phyloP scores from a whole-genome alignment of 2,113 vertebrate species.

The Empidonax traillii region DNA sequence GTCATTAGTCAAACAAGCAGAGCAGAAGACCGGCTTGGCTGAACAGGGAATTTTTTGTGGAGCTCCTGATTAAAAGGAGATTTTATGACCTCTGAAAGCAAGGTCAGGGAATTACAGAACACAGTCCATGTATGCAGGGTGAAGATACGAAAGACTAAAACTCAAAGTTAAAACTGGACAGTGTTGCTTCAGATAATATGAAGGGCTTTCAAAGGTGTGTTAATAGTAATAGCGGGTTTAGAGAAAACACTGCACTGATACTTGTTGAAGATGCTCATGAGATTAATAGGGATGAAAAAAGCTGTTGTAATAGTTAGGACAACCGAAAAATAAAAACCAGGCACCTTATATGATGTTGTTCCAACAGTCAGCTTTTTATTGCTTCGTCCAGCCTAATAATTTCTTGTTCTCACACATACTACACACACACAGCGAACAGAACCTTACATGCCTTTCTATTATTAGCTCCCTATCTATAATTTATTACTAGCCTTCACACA shows the following conservation, averaged over 20 bases:
- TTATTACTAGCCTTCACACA: no score
- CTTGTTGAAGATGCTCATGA: not conserved
- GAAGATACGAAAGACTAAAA: not conserved
- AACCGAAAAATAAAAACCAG: no score
- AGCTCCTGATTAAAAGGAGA: not conserved
- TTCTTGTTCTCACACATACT: no score
- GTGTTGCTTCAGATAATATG: not conserved
- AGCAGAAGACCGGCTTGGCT: not conserved
- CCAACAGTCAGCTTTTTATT: no score
- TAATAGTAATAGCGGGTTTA: not conserved
- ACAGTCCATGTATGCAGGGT: not conserved
- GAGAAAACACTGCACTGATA: not conserved
- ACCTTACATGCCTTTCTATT: no score
- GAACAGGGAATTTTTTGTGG: not conserved
- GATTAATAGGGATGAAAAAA: not conserved
- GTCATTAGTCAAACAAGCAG: not conserved
- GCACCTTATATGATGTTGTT: no score
- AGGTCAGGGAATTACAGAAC: not conserved
- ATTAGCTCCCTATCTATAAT: no score
- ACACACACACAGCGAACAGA: no score
- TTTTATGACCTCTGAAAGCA: fast-evolving
- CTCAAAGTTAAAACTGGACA: not conserved
- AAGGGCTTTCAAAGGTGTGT: not conserved
- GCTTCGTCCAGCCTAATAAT: no score
- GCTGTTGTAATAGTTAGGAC: no score